Evolutionary conservation across 1,140 invertebrate species (phyloP).

Genomic region (Camponotus pennsylvanicus): DNA sequence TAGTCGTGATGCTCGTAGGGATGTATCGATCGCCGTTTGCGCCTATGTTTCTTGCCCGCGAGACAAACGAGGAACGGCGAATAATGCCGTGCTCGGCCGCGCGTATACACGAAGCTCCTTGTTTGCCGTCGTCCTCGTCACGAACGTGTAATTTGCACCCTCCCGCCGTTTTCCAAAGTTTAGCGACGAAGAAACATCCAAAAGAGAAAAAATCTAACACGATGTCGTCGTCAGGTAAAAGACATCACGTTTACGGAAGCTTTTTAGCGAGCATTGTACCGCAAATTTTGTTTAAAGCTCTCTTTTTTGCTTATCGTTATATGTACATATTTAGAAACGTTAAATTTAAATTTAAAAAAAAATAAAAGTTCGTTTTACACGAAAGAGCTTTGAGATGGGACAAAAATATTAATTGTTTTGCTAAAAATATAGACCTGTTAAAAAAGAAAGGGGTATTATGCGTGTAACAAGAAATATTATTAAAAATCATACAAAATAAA

Average conservation of each 20-base stretch:
- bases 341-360: not conserved
- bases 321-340: not conserved
- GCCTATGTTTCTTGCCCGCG: constrained; percentile 67
- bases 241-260: constrained; percentile 13
- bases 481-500: not conserved
- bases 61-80: constrained; percentile 84
- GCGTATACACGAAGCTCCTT: constrained; percentile 66
- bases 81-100: constrained; percentile 79
- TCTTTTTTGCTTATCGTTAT: not conserved
- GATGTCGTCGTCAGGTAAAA: constrained; percentile 1
- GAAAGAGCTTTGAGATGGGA: not conserved
- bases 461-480: not conserved
- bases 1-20: constrained; percentile 80
- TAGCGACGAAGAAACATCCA: constrained; percentile 51
- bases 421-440: not conserved
- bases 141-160: constrained; percentile 73
- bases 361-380: not conserved
- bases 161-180: constrained; percentile 49
- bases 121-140: constrained; percentile 78
- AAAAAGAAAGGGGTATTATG: not conserved
- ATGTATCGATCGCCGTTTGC: constrained; percentile 71
- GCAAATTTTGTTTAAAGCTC: not conserved
- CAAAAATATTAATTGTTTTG: not conserved
- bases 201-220: constrained; percentile 24
- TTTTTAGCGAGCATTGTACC: not conserved